These are phyloP conservation scores for Bombus turneri DNA, from an alignment of 1,140 invertebrate genomes.

Conservation along the genomic window DNA sequence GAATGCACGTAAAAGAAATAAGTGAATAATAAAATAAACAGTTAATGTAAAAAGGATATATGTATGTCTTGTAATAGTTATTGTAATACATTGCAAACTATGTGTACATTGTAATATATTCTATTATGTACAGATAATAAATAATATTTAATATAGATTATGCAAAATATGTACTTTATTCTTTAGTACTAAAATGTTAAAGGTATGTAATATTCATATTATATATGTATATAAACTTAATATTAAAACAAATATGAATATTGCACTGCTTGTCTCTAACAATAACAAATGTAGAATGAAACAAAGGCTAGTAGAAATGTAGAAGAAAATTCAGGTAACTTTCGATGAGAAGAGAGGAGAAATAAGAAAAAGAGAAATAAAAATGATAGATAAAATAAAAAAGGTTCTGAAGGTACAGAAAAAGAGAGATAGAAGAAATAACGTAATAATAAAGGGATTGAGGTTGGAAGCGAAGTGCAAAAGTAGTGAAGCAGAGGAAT, in stretches of 20 bases:
- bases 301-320: too few relatives aligned
- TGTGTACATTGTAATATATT: slow-evolving; percentile 56
- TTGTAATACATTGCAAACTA: slow-evolving; percentile 46
- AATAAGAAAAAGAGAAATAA: too few relatives aligned
- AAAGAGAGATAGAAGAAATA: too few relatives aligned
- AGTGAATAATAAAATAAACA: background rate
- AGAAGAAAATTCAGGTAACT: too few relatives aligned
- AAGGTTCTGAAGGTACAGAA: too few relatives aligned
- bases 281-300: background rate
- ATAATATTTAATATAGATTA: slow-evolving; percentile 58
- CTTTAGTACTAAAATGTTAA: slow-evolving; percentile 40
- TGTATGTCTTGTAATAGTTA: slow-evolving; percentile 37
- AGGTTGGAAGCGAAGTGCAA: too few relatives aligned
- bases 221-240: background rate
- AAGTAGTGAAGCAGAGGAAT: too few relatives aligned
- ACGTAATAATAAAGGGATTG: too few relatives aligned
- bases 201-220: slow-evolving; percentile 8
- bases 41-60: slow-evolving; percentile 35
- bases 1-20: slow-evolving; percentile 24
- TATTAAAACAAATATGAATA: slow-evolving; percentile 29
- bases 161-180: slow-evolving; percentile 7
- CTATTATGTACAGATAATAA: slow-evolving; percentile 62
- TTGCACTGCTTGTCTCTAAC: background rate
- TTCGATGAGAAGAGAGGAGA: too few relatives aligned
- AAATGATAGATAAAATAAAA: too few relatives aligned